Base-by-base conservation (phyloP, 2,797 vertebrate genomes). In the Sphenopsis melanotis region DNA sequence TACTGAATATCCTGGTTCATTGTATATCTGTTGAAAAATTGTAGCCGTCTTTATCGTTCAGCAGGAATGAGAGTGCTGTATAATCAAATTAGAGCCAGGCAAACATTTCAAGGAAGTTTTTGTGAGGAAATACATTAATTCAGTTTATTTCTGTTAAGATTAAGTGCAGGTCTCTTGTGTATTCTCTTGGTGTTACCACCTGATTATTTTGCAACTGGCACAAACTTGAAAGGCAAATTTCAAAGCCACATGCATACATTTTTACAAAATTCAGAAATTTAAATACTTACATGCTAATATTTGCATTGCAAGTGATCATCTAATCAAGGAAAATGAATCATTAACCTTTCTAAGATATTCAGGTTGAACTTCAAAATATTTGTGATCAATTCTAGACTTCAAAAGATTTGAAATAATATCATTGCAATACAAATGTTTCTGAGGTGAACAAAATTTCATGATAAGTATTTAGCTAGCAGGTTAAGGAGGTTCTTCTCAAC, bases 21-120 rank as follows among this genome's bases (percentile, higher is more conserved):
- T 75, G 29, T 79, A 39, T 19, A 5, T 34, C 47, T 72, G 0
- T 6, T 57, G 61, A 90, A 83, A 82, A 89, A 93, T 37, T 66
- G 14, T 14, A 76, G 47, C 39, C 46, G 21, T 59, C 69, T 90
- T 79, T 87, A 44, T 64, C 82, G 56, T 85, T 92, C 86, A 68
- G 9, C 46, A 55, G 47, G 37, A 96, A 84, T 57, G 29, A 83
- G 16, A 85, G 42, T 29, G 15, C n/a, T 75, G 46, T 74, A 61
- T 66, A 80, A 90, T 84, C 89, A 89, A 90, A 92, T 85, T 76
- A 95, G 24, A 91, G 27, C 20, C 75, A 72, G 41, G 39, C 21
- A 95, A 96, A 83, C 47, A 88, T 34, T 93, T 61, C n/a, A 87
- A 81, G 50, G 81, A 83, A 53, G 24, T 78, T 95, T 69, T 63